These are phyloP conservation scores for Noturus placidus DNA, from an alignment of 2,113 vertebrate genomes.

Conservation along the genomic window DNA sequence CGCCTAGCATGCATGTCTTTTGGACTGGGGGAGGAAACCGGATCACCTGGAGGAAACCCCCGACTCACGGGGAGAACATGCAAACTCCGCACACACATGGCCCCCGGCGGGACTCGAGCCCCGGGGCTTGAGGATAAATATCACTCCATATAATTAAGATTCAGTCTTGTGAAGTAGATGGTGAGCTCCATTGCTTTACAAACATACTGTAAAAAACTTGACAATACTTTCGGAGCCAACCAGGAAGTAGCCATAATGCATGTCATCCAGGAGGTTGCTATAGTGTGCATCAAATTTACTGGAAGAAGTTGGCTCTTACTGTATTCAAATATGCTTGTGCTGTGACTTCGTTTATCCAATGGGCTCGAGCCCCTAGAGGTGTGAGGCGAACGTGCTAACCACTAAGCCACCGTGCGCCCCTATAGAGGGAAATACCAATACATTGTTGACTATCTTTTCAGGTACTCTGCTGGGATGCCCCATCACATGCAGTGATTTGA, in stretches of 20 bases:
- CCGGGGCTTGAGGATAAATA: neutral
- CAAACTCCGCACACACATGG: too few relatives aligned
- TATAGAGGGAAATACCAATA: neutral
- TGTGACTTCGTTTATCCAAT: neutral
- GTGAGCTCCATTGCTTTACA: neutral
- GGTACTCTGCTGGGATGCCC: neutral
- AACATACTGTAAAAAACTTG: neutral
- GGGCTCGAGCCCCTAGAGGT: too few relatives aligned
- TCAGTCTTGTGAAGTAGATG: neutral
- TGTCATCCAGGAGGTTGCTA: too few relatives aligned
- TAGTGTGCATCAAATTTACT: neutral
- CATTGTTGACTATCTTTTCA: neutral
- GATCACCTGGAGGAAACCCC: too few relatives aligned
- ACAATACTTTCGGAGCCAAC: too few relatives aligned
- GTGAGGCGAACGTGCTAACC: too few relatives aligned
- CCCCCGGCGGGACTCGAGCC: too few relatives aligned
- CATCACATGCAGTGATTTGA: neutral
- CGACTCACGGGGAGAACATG: too few relatives aligned
- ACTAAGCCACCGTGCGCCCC: too few relatives aligned
- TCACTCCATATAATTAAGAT: neutral
- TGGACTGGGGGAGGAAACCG: too few relatives aligned
- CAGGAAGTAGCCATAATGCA: neutral
- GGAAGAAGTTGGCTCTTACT: neutral
- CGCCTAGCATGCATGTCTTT: too few relatives aligned
- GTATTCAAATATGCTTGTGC: neutral